A percentile compares a stretch with the other conserved stretches of the same genome.
Evolutionary conservation across 2,888 invertebrate species (phyloP).

Genomic region (Clistopyga incitator): DNA sequence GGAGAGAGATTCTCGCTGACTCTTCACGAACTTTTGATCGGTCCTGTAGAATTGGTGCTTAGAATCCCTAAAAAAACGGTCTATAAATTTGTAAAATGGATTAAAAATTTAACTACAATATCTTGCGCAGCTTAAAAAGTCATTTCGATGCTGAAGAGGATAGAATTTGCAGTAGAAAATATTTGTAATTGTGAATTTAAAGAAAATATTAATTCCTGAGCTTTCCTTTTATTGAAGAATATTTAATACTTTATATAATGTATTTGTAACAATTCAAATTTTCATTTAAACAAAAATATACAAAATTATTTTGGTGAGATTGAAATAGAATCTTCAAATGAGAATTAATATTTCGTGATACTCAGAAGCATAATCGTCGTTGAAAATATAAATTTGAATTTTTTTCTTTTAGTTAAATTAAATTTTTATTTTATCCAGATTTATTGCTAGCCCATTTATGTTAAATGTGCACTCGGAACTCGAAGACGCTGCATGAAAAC

Average conservation of each 20-base stretch:
- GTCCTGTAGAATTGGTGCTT: constrained; percentile 65
- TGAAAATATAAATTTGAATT: background rate
- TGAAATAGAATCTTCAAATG: no score
- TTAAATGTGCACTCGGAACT: constrained; percentile 9
- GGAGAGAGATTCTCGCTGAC: constrained; percentile 69
- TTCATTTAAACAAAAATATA: no score
- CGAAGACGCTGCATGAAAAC: constrained; percentile 40
- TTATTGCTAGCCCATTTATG: constrained; percentile 3
- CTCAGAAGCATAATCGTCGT: background rate
- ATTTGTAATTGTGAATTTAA: background rate
- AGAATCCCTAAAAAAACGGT: constrained; percentile 60
- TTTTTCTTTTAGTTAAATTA: background rate
- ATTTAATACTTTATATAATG: no score
- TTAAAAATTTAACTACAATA: no score
- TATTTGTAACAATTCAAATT: no score
- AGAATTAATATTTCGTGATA: no score
- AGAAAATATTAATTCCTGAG: no score
- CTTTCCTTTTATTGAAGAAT: no score
- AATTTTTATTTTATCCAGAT: background rate
- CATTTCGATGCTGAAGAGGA: no score
- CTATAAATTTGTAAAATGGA: background rate
- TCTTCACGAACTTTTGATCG: constrained; percentile 71
- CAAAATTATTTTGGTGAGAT: no score
- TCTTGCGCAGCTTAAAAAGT: background rate
- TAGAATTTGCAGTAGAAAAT: background rate